phyloP scores from a whole-genome alignment of 1,140 invertebrate genomes.

The Neomicropteryx cornuta region DNA sequence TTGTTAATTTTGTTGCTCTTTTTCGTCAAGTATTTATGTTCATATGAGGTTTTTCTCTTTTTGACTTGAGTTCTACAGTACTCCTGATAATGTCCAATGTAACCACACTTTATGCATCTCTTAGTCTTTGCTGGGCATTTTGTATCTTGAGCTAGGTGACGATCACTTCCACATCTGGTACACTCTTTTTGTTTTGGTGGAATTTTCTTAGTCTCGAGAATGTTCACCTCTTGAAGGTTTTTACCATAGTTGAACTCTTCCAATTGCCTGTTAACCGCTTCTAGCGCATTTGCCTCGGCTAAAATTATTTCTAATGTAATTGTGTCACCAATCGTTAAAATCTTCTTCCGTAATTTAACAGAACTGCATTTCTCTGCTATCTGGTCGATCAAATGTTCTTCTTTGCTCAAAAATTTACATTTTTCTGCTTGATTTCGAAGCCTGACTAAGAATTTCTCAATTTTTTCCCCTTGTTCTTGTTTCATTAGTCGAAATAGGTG shows the following conservation, averaged over 20 bases:
- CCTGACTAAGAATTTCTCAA: slow-evolving; percentile 17
- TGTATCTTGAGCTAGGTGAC: too few relatives aligned
- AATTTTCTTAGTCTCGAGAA: too few relatives aligned
- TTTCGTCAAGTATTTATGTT: too few relatives aligned
- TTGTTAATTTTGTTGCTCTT: too few relatives aligned
- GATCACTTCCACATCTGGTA: too few relatives aligned
- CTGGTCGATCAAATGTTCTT: slow-evolving; percentile 7
- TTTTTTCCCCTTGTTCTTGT: slow-evolving; percentile 15
- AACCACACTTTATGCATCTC: too few relatives aligned
- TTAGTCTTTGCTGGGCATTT: too few relatives aligned
- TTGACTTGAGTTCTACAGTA: too few relatives aligned
- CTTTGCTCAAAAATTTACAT: slow-evolving; percentile 12
- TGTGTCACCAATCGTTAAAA: slow-evolving; percentile 12
- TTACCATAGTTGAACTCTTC: slow-evolving; percentile 3
- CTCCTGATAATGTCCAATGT: too few relatives aligned
- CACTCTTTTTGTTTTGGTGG: too few relatives aligned
- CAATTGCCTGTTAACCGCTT: slow-evolving; percentile 6
- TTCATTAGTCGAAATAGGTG: slow-evolving; percentile 16
- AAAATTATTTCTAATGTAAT: slow-evolving; percentile 13
- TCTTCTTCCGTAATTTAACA: slow-evolving; percentile 12
- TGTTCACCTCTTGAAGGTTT: too few relatives aligned
- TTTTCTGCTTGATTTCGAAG: slow-evolving; percentile 15
- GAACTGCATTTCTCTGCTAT: slow-evolving; percentile 14
- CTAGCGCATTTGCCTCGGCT: slow-evolving; percentile 11
- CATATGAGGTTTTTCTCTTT: too few relatives aligned